A percentile compares a stretch with the other conserved stretches of the same genome.
phyloP scores from a whole-genome alignment of 23 tunicate genomes.

The Aplidium turbinatum region DNA sequence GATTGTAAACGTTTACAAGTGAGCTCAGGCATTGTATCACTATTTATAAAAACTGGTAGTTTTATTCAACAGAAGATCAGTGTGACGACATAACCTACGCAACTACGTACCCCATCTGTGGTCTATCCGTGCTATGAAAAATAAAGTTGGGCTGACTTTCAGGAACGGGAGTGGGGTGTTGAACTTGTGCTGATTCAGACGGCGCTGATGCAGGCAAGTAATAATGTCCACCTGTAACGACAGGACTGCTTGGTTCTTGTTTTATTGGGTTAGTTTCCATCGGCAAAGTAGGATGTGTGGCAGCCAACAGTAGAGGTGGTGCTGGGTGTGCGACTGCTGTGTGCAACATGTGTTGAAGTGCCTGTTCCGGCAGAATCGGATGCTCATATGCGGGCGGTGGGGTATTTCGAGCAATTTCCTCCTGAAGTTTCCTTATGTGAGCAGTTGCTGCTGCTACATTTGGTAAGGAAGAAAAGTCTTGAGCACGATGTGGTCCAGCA shows the following conservation, averaged over 20 bases:
- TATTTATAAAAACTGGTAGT: too few relatives aligned
- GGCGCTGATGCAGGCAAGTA: background rate
- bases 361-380: background rate
- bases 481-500: background rate
- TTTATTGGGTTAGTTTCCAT: slow-evolving; percentile 8
- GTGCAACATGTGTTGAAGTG: background rate
- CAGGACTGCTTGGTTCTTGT: slow-evolving; percentile 47
- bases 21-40: too few relatives aligned
- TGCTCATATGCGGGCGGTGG: slow-evolving; percentile 87
- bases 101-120: too few relatives aligned
- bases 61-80: too few relatives aligned
- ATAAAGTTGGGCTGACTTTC: slow-evolving; percentile 3
- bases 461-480: slow-evolving; percentile 8
- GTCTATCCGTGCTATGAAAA: too few relatives aligned
- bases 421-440: slow-evolving; percentile 24
- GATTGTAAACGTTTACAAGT: too few relatives aligned
- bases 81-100: too few relatives aligned
- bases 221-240: background rate
- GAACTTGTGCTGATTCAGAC: background rate
- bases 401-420: slow-evolving; percentile 43
- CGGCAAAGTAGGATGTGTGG: too few relatives aligned
- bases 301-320: background rate
- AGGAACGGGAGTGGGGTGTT: background rate
- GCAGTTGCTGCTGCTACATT: background rate
- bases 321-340: background rate